phyloP scores from a whole-genome alignment of 2,113 vertebrate genomes.

The Planiliza haematocheilus region DNA sequence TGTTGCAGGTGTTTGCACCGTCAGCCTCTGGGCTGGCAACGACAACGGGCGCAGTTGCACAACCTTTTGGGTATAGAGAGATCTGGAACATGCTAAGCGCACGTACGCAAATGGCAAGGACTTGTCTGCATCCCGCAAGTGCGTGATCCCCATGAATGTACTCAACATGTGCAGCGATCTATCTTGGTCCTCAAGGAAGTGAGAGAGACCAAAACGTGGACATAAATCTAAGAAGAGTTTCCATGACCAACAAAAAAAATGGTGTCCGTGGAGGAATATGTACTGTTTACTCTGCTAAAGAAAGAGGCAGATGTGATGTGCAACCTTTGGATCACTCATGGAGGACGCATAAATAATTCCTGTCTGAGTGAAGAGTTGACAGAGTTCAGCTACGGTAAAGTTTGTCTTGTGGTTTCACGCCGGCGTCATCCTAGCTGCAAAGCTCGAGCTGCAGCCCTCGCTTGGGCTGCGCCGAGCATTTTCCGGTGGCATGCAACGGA shows the following conservation, averaged over 20 bases:
- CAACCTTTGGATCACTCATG: background rate
- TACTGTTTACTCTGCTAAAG: background rate
- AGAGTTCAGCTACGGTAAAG: background rate
- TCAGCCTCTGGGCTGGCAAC: constrained; percentile 27
- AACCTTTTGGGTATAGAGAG: constrained; percentile 16
- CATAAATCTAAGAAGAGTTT: background rate
- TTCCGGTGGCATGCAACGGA: background rate
- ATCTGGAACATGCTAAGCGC: background rate
- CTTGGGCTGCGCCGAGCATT: background rate
- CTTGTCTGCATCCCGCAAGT: background rate
- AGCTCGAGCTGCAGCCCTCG: too few relatives aligned
- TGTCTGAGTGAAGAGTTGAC: background rate
- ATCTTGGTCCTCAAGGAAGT: too few relatives aligned
- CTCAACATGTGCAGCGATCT: too few relatives aligned
- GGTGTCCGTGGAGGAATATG: background rate
- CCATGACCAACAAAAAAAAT: background rate
- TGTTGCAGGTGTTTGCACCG: constrained; percentile 23
- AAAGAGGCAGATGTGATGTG: background rate
- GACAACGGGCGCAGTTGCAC: constrained; percentile 16
- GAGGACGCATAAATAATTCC: background rate
- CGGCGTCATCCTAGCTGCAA: too few relatives aligned
- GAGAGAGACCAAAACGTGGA: too few relatives aligned
- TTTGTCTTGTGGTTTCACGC: background rate
- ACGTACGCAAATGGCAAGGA: background rate
- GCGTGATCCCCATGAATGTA: too few relatives aligned